Evolutionary conservation across 2,797 vertebrate species (phyloP), one percentile per base, ranked within the genome.

Genomic region (Cichlasoma orientale): DNA sequence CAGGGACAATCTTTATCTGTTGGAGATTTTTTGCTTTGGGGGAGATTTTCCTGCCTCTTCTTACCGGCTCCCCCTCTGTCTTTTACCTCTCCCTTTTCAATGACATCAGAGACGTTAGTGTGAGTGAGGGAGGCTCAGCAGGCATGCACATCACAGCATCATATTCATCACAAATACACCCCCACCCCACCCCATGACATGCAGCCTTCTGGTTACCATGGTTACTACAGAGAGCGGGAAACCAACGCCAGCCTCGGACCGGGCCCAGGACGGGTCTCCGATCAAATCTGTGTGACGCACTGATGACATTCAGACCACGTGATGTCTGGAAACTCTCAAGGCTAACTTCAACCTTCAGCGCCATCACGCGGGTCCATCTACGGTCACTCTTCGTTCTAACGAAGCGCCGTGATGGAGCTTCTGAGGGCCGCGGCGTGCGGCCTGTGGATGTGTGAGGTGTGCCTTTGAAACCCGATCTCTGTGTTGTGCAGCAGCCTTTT

Each of bases 81-180:
- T 91, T 92, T 93, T 86, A 93, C 90, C 92, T 93, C 93, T 93
- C 92, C 93, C 94, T 95, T 95, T 93, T 94, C 89, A 94, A 95
- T 93, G 93, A 93, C 93, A 93, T 94, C 93, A 93, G 90, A 93
- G 86, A 90, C 78, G 86, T 92, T 89, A 91, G 84, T 93, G 59
- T 80, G 81, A 83, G 90, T 86, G 88, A 88, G 76, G 47, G 74
- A 71, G 78, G 79, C 90, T 80, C 79, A 72, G 72, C 82, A 76
- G 72, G 69, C 87, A 90, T 81, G 86, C 82, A 92, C 80, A 89
- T 84, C 76, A 79, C 63, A 79, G 57, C 76, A 82, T 75, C 77
- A 79, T 72, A 72, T 75, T 74, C 47, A 78, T 78, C 74, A 83
- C 72, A 78, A 74, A 58, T 58, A 27, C 18, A 5, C 13, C 13